Conservation (phyloP, 30 jellyfish, hydroid and myxozoan species). For the Chrysaora quinquecirrha region DNA sequence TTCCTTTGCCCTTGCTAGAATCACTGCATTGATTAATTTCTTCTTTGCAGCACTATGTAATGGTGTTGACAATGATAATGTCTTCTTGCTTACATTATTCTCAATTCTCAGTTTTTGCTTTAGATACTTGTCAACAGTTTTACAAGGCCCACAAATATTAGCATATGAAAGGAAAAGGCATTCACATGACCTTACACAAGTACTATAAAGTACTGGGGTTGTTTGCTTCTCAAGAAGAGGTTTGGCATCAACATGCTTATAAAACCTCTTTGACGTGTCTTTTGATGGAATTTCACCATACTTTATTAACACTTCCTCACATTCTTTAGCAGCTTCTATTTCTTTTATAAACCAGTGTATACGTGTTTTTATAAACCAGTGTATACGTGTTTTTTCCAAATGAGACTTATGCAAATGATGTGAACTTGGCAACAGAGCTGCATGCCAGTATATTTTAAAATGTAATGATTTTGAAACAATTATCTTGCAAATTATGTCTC, state of each 20-base stretch:
- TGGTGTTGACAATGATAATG: constrained; percentile 37
- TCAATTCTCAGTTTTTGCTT: constrained; percentile 16
- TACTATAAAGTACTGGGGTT: constrained; percentile 28
- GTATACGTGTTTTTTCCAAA: constrained; percentile 27
- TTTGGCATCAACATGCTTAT: constrained; percentile 37
- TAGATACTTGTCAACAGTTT: constrained; percentile 9
- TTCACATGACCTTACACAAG: constrained; percentile 38
- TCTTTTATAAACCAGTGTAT: constrained; percentile 59
- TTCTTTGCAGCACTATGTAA: constrained; percentile 40
- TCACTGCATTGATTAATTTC: constrained; percentile 32
- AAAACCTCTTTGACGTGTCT: background rate
- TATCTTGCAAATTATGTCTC: constrained; percentile 19
- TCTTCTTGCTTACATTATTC: constrained; percentile 19
- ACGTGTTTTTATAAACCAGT: too few species aligned
- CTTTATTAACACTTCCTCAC: background rate
- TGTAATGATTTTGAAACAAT: constrained; percentile 15
- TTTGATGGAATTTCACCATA: constrained; percentile 21
- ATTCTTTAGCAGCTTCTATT: constrained; percentile 21
- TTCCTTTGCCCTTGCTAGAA: constrained; percentile 34
- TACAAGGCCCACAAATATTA: constrained; percentile 26
- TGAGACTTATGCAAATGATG: constrained; percentile 16
- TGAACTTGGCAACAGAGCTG: constrained; percentile 39
- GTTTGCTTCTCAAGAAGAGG: constrained; percentile 6
- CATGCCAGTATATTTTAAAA: constrained; percentile 1
- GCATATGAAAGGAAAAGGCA: constrained; percentile 32